Evolutionary conservation across 2,888 invertebrate genomes (phyloP).

Genomic region (Craniophora ligustri): DNA sequence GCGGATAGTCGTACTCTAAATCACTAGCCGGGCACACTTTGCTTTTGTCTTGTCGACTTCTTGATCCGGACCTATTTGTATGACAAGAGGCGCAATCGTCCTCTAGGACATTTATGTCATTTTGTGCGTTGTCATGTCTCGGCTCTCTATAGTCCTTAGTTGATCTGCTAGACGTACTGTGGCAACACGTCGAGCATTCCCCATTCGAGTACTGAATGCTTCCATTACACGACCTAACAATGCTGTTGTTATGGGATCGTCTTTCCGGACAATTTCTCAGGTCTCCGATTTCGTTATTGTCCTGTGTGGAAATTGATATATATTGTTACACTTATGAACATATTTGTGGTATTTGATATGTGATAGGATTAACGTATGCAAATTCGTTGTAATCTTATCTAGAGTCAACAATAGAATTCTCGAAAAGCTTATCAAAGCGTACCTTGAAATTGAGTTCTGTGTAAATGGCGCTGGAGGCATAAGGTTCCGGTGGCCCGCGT

Average conservation of each 20-base stretch:
- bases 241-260: slow-evolving; percentile 86
- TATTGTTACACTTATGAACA: slow-evolving; percentile 53
- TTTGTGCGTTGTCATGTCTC: slow-evolving; percentile 77
- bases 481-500: slow-evolving; percentile 83
- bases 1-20: slow-evolving; percentile 86
- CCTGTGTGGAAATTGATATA: slow-evolving; percentile 76
- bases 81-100: slow-evolving; percentile 84
- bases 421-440: slow-evolving; percentile 76
- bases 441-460: slow-evolving; percentile 88
- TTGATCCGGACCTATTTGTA: slow-evolving; percentile 84
- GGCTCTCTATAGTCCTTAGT: slow-evolving; percentile 85
- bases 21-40: slow-evolving; percentile 85
- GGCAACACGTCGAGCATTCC: slow-evolving; percentile 85
- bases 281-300: slow-evolving; percentile 83
- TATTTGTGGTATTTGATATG: slow-evolving; percentile 54
- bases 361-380: slow-evolving; percentile 66
- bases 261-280: slow-evolving; percentile 82
- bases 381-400: slow-evolving; percentile 78
- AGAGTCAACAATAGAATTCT: slow-evolving; percentile 67
- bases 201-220: slow-evolving; percentile 85
- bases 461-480: slow-evolving; percentile 86
- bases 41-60: slow-evolving; percentile 85
- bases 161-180: slow-evolving; percentile 85
- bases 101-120: slow-evolving; percentile 81
- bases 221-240: slow-evolving; percentile 85